Percentiles rank a stretch among this genome's conserved stretches.
These are phyloP conservation scores for Hypsibius dujardini DNA, from an alignment of 1,140 invertebrate genomes.

Conservation along the genomic window DNA sequence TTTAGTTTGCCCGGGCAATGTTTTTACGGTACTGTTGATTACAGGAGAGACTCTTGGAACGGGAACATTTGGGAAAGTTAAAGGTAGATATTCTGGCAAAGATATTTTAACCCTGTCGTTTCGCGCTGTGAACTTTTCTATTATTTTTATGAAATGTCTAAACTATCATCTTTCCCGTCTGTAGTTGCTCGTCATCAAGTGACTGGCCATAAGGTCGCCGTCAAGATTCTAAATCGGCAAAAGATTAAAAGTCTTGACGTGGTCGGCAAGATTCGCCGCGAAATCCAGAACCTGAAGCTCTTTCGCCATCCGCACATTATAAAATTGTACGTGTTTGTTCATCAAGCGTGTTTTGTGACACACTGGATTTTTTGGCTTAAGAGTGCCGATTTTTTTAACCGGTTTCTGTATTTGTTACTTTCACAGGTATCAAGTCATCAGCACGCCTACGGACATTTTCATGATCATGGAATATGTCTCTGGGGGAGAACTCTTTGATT, in stretches of 20 bases:
- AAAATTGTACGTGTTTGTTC: conserved; percentile 56
- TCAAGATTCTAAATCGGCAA: conserved; percentile 94
- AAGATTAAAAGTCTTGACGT: conserved; percentile 99
- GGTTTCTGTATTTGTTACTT: conserved; percentile 22
- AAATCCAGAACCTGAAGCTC: conserved; percentile 96
- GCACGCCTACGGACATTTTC: conserved; percentile 97
- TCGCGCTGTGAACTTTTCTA: too few species aligned
- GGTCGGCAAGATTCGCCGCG: conserved; percentile 89
- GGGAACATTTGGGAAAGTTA: conserved; percentile 86
- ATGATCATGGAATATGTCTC: conserved; percentile 99
- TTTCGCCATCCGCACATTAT: conserved; percentile 99
- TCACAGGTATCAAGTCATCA: conserved; percentile 67
- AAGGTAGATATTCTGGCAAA: conserved; percentile 41
- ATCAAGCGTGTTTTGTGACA: conserved; percentile 17
- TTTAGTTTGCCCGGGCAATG: too few species aligned
- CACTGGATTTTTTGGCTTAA: conserved; percentile 20
- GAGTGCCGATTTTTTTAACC: conserved; percentile 19
- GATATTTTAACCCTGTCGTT: conserved; percentile 11
- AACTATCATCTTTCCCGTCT: too few species aligned
- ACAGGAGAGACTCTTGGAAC: conserved; percentile 60
- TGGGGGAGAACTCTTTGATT: conserved; percentile 96
- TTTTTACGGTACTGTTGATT: conserved; percentile 1
- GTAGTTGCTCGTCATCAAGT: conserved; percentile 85
- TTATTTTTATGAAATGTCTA: too few species aligned
- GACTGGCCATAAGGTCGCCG: conserved; percentile 93